These are phyloP conservation scores for Drosophila fulvimacula DNA, from an alignment of 2,888 invertebrate genomes.

Conservation along the genomic window DNA sequence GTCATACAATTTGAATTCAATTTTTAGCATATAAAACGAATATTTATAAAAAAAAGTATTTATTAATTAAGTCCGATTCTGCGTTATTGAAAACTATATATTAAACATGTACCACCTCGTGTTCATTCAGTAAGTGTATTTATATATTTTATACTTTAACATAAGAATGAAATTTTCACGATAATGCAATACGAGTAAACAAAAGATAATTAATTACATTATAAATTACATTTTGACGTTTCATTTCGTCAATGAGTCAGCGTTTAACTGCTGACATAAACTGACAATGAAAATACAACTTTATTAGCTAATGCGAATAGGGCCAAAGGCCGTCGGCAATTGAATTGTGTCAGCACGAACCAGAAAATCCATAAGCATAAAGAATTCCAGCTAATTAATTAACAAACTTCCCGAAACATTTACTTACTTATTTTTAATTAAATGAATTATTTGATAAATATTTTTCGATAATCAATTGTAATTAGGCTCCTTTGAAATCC, in stretches of 20 bases:
- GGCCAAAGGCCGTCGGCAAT: not conserved
- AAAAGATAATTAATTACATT: not conserved
- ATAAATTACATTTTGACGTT: not conserved
- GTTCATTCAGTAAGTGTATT: not conserved
- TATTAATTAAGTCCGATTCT: not conserved
- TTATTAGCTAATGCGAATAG: not conserved
- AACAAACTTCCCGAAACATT: conserved; percentile 2
- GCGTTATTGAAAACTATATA: no score
- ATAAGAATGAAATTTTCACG: not conserved
- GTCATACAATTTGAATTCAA: not conserved
- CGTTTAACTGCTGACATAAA: no score
- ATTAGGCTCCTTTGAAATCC: not conserved
- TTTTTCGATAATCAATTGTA: conserved; percentile 6
- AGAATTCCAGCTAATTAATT: conserved; percentile 8
- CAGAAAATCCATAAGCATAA: not conserved
- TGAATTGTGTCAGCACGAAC: not conserved
- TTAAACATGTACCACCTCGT: not conserved
- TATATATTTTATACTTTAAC: not conserved
- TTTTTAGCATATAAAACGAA: not conserved
- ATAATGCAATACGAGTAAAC: no score
- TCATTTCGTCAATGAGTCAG: not conserved
- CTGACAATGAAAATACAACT: not conserved
- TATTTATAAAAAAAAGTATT: not conserved
- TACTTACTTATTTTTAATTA: conserved; percentile 11
- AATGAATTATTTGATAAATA: conserved; percentile 20